phyloP scores from a whole-genome alignment of 2,113 vertebrate species.

The Hemichromis elongatus region DNA sequence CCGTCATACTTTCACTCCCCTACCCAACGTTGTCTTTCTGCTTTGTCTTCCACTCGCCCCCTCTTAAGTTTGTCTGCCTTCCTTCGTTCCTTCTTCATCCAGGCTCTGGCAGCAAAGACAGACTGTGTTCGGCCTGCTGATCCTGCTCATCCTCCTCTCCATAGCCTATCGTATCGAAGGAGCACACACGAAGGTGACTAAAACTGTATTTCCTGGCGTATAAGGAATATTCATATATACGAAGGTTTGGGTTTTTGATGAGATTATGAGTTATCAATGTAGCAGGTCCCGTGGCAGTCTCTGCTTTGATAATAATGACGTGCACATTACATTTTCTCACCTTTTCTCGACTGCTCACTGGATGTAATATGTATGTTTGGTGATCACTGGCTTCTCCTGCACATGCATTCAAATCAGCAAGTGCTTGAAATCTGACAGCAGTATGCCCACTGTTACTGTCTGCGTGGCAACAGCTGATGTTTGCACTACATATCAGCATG shows the following conservation, averaged over 20 bases:
- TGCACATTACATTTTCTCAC: background rate
- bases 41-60: background rate
- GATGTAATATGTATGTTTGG: background rate
- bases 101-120: constrained; percentile 83
- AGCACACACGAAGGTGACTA: constrained; percentile 83
- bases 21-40: background rate
- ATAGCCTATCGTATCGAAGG: constrained; percentile 82
- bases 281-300: background rate
- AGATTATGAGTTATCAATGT: background rate
- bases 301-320: background rate
- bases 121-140: constrained; percentile 69
- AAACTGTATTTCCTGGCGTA: background rate
- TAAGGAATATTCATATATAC: background rate
- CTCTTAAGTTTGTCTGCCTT: background rate
- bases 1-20: background rate
- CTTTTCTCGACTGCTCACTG: background rate
- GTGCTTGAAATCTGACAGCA: background rate
- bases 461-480: background rate
- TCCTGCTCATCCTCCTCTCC: constrained; percentile 74
- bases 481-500: background rate
- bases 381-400: background rate
- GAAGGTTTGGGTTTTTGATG: background rate
- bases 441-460: background rate
- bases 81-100: constrained; percentile 21
- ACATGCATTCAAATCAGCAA: background rate